phyloP scores from a whole-genome alignment of 2,113 vertebrate genomes.

The Corythaixoides concolor region DNA sequence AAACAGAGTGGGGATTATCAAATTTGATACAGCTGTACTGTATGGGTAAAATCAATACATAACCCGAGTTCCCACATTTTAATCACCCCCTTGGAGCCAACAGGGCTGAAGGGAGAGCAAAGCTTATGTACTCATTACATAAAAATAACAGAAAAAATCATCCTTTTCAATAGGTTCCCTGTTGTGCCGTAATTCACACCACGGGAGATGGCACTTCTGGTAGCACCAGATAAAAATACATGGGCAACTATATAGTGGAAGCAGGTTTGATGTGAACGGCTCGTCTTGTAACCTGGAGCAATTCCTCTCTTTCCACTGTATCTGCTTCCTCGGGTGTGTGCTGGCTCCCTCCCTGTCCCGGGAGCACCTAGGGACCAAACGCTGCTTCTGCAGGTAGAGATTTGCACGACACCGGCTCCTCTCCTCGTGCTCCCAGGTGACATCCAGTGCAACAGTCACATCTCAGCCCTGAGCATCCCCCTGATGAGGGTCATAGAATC shows the following conservation, averaged over 20 bases:
- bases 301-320: accelerated
- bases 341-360: neutral
- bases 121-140: too few relatives aligned
- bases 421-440: neutral
- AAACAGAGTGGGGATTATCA: neutral
- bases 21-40: neutral
- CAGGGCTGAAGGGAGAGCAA: neutral
- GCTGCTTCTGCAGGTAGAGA: neutral
- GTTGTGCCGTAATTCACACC: neutral
- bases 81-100: neutral
- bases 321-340: neutral
- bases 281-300: accelerated
- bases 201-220: neutral
- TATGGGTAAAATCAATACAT: neutral
- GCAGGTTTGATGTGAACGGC: neutral
- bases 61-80: neutral
- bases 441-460: neutral
- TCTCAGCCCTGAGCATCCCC: neutral
- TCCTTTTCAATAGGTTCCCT: neutral
- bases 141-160: neutral
- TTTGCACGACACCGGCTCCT: neutral
- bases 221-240: neutral
- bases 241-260: accelerated
- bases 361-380: neutral
- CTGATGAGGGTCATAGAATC: too few relatives aligned